Evolutionary conservation across 2,797 vertebrate species (phyloP), one percentile per base, ranked within the genome.

Genomic region (Phoxinus dragarum): DNA sequence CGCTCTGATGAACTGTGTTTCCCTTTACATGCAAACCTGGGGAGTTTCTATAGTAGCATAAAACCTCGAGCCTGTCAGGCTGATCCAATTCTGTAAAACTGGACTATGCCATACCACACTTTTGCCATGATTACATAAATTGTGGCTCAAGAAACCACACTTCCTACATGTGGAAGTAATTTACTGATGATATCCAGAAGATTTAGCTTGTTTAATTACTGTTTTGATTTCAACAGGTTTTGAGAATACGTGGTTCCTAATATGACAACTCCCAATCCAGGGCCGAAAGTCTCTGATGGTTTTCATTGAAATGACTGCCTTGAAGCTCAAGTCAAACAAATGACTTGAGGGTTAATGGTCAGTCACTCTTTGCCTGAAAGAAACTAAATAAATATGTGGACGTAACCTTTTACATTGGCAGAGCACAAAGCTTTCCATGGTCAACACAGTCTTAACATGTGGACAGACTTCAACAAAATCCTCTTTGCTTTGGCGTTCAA

Each of bases 61-160:
- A 79, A 79, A 84, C 38, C 44, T 56, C 8, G 0, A 84, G 17
- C 5, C 21, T 77, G 64, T 76, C 88, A 80, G 59, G 64, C 83
- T 69, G 78, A 86, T 82, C 10, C 40, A 52, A 83, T 67, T 67
- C 84, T 64, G 78, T 40, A 74, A 54, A 56, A 27, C 68, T 56
- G 36, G 31, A 68, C 12, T 68, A 36, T 80, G 31, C 27, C 64
- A 68, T 66, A 76, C 88, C 59, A 9, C 14, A 31, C 36, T 82
- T 81, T 79, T 14, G 67, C 71, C 82, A 77, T n/a, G 66, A 14
- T 27, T 85, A 88, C 77, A 84, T 31, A 83, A 44, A 86, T 6
- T 85, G 68, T 85, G 56, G 68, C 88, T 79, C 90, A 84, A 90
- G 88, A 93, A 36, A 83, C 40, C 71, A 71, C 91, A 69, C 73